phyloP scores from a whole-genome alignment of 2,888 invertebrate species.

The Neocrepidodera transversa region DNA sequence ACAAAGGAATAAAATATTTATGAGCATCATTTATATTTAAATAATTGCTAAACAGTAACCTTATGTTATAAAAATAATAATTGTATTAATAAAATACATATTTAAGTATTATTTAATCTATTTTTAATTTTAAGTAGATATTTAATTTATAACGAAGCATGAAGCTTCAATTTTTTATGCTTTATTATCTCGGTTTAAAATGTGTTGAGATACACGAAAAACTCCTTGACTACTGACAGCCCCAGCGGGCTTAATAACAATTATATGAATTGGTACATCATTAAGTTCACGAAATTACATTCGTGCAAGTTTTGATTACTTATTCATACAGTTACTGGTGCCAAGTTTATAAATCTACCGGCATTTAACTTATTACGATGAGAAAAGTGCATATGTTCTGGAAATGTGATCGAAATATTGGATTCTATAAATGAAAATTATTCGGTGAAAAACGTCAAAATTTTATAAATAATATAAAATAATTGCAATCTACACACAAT shows the following conservation, averaged over 20 bases:
- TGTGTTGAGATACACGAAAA: not conserved
- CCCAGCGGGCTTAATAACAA: not conserved
- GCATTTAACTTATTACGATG: not conserved
- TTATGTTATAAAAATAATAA: no score
- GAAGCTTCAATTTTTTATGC: no score
- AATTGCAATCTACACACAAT: no score
- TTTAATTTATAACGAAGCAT: no score
- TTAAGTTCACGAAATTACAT: conserved; percentile 4
- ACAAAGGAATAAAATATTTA: conserved; percentile 1
- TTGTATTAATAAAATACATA: no score
- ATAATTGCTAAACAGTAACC: no score
- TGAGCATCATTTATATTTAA: not conserved
- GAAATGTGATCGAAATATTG: conserved; percentile 3
- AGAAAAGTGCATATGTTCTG: conserved; percentile 7
- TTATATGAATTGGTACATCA: conserved; percentile 2
- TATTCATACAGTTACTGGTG: conserved; percentile 7
- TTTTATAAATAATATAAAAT: no score
- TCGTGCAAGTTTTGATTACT: conserved; percentile 12
- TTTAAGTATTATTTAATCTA: no score
- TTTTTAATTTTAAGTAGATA: no score
- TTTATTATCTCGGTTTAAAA: no score
- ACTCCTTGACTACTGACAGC: not conserved
- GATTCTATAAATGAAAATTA: no score
- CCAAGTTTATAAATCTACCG: conserved; percentile 2
- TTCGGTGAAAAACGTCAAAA: no score